These are phyloP conservation scores for Eupithecia abbreviata DNA, from an alignment of 2,888 invertebrate species.

Conservation along the genomic window DNA sequence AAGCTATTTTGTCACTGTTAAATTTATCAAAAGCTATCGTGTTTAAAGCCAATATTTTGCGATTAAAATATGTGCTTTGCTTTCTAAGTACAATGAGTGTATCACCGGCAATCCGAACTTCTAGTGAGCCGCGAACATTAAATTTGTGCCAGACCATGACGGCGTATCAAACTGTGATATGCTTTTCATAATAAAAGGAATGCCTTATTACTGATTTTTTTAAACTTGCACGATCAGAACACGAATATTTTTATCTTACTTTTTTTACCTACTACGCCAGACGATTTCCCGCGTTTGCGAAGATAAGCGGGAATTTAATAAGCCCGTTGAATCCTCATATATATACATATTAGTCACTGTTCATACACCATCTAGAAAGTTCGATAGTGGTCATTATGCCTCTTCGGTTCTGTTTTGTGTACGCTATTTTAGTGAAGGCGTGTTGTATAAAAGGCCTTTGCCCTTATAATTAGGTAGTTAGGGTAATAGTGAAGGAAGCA, in stretches of 20 bases:
- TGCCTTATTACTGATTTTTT: too few species aligned
- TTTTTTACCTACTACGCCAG: too few species aligned
- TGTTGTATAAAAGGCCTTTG: constrained; percentile 20
- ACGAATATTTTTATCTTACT: too few species aligned
- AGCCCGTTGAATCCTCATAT: not conserved
- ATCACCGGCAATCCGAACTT: too few species aligned
- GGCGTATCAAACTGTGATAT: too few species aligned
- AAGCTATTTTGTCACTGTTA: too few species aligned
- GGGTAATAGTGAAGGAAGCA: constrained; percentile 17
- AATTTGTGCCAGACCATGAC: not conserved
- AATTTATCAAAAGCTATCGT: too few species aligned
- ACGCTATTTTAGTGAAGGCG: constrained; percentile 24
- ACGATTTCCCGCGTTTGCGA: not conserved
- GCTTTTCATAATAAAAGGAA: too few species aligned
- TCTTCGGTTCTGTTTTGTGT: constrained; percentile 21
- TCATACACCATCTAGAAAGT: constrained; percentile 5
- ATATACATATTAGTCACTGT: not conserved
- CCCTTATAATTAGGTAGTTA: constrained; percentile 23
- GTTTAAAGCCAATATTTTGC: too few species aligned
- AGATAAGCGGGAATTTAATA: not conserved
- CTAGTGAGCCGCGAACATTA: not conserved
- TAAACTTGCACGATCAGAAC: too few species aligned
- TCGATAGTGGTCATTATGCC: not conserved
- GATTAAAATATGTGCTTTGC: too few species aligned
- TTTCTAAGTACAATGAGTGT: too few species aligned